A percentile compares a stretch with the other conserved stretches of the same genome.
Conservation (phyloP, 1,140 invertebrate genomes). For the Pristionchus pacificus region DNA sequence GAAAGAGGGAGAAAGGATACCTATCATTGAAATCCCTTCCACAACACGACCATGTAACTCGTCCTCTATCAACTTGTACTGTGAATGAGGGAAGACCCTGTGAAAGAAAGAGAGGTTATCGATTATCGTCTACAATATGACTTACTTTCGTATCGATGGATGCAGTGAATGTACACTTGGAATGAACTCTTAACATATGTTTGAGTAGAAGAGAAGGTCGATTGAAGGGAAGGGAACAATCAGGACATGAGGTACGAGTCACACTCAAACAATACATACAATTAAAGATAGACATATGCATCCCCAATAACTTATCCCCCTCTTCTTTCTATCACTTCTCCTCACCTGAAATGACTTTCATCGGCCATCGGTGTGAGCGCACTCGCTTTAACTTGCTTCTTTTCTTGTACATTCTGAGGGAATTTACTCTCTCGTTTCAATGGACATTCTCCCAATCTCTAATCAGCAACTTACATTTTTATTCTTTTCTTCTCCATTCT, state of each 20-base stretch:
- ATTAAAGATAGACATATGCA: conserved; percentile 2
- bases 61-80: conserved; percentile 20
- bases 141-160: conserved; percentile 21
- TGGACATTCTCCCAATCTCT: neutral
- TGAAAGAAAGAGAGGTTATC: neutral
- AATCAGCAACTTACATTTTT: neutral
- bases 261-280: conserved; percentile 2
- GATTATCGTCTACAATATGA: conserved; percentile 21
- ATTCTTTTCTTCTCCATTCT: too few species aligned
- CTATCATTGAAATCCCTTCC: conserved; percentile 21
- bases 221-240: conserved; percentile 29
- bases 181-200: conserved; percentile 40
- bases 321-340: conserved; percentile 1
- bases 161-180: conserved; percentile 18
- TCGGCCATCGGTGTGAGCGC: too few species aligned
- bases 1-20: too few species aligned
- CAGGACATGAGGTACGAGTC: conserved; percentile 21
- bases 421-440: neutral
- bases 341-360: too few species aligned
- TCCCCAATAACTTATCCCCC: neutral
- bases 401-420: neutral
- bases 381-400: too few species aligned
- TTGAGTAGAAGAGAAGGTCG: conserved; percentile 28
- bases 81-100: conserved; percentile 12
- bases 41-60: conserved; percentile 23